These are phyloP conservation scores for Sinodicranocentrus sp. DNA, from an alignment of 2,888 invertebrate species.

Conservation along the genomic window DNA sequence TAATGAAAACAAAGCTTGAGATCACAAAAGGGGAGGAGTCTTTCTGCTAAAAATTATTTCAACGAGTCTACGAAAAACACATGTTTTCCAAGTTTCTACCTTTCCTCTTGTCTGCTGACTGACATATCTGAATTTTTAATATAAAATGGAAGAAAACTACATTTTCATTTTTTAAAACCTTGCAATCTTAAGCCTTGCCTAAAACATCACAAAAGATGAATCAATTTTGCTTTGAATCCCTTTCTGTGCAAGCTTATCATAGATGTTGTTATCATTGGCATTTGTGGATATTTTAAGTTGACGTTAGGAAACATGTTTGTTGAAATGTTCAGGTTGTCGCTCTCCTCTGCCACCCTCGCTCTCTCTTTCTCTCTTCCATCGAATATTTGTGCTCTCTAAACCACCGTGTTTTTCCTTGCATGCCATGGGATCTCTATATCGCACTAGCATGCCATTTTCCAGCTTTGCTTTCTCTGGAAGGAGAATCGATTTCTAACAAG, in stretches of 20 bases:
- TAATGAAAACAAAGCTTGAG: slow-evolving; percentile 27
- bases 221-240: too few species aligned
- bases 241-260: too few species aligned
- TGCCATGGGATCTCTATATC: not conserved
- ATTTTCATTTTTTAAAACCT: too few species aligned
- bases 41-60: too few species aligned
- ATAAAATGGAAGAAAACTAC: too few species aligned
- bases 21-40: not conserved
- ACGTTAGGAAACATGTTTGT: too few species aligned
- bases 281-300: too few species aligned
- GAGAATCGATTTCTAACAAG: slow-evolving; percentile 43
- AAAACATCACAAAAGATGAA: too few species aligned
- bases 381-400: not conserved
- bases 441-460: not conserved
- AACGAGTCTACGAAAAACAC: not conserved
- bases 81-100: not conserved
- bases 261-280: too few species aligned
- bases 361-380: not conserved
- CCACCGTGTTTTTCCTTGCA: not conserved
- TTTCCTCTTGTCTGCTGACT: not conserved
- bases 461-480: slow-evolving; percentile 23
- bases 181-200: too few species aligned
- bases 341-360: not conserved
- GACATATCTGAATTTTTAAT: too few species aligned
- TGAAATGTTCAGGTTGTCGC: not conserved